phyloP scores from a whole-genome alignment of 2,888 invertebrate genomes.

The Chaetogeoica ovagalla region DNA sequence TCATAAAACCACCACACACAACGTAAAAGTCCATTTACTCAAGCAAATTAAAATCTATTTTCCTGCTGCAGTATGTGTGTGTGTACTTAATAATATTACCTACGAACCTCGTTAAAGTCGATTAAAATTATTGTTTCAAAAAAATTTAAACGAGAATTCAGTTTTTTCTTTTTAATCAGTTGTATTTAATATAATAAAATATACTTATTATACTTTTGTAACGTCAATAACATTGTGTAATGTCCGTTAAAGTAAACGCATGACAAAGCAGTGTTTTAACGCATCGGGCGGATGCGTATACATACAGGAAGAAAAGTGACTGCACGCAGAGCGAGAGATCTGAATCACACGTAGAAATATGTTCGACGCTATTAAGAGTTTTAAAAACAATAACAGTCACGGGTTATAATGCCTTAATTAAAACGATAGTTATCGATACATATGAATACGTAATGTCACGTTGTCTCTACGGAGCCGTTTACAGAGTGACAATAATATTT shows the following conservation, averaged over 20 bases:
- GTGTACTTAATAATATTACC: no score
- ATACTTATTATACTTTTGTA: background rate
- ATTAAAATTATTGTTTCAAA: constrained; percentile 2
- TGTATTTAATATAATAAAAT: no score
- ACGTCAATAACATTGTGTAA: background rate
- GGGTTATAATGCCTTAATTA: constrained; percentile 5
- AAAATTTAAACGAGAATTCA: no score
- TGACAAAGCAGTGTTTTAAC: constrained; percentile 13
- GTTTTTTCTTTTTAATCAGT: no score
- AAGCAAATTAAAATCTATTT: no score
- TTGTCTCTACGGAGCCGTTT: background rate
- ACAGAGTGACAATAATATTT: background rate
- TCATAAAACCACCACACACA: background rate
- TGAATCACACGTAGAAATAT: background rate
- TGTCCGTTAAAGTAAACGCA: constrained; percentile 6
- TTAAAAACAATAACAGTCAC: constrained; percentile 13
- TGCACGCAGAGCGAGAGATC: constrained; percentile 16
- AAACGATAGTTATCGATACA: background rate
- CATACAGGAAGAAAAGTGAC: constrained; percentile 3
- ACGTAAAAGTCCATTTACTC: no score
- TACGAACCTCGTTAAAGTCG: no score
- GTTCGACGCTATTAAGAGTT: background rate
- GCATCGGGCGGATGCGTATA: background rate
- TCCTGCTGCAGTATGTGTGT: no score
- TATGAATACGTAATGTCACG: background rate